A percentile compares a stretch with the other conserved stretches of the same genome.
Conservation (phyloP, 2,113 vertebrate genomes). For the Romanogobio albipinnatus region DNA sequence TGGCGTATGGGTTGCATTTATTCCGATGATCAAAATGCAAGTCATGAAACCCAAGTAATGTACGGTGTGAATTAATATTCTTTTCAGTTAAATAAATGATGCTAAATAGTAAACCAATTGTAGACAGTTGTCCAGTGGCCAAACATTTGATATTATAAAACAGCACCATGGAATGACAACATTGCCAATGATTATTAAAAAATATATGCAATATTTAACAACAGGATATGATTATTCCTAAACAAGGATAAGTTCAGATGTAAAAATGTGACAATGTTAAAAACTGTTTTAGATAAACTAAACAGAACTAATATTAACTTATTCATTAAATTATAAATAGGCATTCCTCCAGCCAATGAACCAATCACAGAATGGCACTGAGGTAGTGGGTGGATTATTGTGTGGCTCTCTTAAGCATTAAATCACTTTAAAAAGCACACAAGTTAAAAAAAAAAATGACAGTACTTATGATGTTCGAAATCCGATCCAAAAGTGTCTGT, state of each 20-base stretch:
- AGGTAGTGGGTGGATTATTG: conserved; percentile 67
- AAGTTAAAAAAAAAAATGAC: conserved; percentile 33
- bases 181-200: neutral
- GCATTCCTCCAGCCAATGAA: conserved; percentile 55
- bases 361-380: conserved; percentile 55
- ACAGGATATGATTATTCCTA: neutral
- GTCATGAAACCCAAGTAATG: neutral
- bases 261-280: conserved; percentile 35
- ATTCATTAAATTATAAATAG: conserved; percentile 58
- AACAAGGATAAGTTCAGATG: neutral
- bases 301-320: conserved; percentile 18
- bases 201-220: conserved; percentile 2
- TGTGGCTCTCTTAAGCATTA: conserved; percentile 56
- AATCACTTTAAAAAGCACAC: conserved; percentile 36
- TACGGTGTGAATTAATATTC: neutral
- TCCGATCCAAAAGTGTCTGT: conserved; percentile 52
- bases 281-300: conserved; percentile 3
- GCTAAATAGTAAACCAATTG: neutral
- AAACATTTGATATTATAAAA: neutral
- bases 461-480: conserved; percentile 42
- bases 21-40: neutral
- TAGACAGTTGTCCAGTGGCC: conserved; percentile 4
- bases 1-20: neutral
- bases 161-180: neutral
- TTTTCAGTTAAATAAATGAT: neutral